A percentile compares a stretch with the other conserved stretches of the same genome.
phyloP scores from a whole-genome alignment of 2,797 vertebrate genomes.

The Pangasius djambal region DNA sequence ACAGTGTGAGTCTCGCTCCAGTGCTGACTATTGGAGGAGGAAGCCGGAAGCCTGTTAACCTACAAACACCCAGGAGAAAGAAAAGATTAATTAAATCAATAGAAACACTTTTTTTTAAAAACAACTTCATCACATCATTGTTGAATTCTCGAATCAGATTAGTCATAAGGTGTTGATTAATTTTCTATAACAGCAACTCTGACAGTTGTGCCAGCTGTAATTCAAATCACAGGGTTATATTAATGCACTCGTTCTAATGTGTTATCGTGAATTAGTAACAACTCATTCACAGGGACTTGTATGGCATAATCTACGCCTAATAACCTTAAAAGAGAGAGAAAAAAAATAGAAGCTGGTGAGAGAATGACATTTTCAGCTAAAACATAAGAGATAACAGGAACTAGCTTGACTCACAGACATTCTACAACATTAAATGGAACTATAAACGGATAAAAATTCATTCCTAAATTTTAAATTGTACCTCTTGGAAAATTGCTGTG shows the following conservation, averaged over 20 bases:
- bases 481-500: background rate
- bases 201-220: background rate
- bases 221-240: background rate
- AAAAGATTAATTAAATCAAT: constrained; percentile 35
- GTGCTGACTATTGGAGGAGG: constrained; percentile 93
- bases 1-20: constrained; percentile 87
- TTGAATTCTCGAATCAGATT: background rate
- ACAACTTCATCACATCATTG: background rate
- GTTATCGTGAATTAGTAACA: background rate
- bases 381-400: background rate
- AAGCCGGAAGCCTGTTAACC: constrained; percentile 97
- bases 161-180: background rate
- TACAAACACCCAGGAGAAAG: constrained; percentile 65
- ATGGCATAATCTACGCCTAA: background rate
- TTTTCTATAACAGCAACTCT: background rate
- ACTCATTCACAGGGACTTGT: background rate
- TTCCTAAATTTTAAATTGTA: too few relatives aligned
- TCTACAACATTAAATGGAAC: background rate
- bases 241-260: background rate
- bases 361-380: background rate
- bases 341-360: background rate
- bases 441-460: background rate
- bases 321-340: background rate
- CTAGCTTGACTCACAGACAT: too few relatives aligned
- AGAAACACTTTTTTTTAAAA: constrained; percentile 9